Evolutionary conservation across 2,113 vertebrate species (phyloP).

Genomic region (Atherinomorus stipes): DNA sequence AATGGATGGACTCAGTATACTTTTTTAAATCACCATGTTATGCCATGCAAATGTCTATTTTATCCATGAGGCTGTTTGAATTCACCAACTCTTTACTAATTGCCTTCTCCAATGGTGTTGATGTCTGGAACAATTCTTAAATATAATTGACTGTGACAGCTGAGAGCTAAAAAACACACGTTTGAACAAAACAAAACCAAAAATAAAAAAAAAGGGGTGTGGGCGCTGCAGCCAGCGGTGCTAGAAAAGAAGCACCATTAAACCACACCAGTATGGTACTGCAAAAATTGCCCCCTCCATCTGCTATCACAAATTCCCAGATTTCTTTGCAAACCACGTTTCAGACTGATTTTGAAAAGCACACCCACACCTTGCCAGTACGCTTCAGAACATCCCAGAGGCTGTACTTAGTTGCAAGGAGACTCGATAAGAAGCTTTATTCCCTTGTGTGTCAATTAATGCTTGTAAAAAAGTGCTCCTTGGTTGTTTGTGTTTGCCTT

Average conservation of each 20-base stretch:
- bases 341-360: constrained; percentile 38
- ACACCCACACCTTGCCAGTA: constrained; percentile 62
- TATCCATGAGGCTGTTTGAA: not conserved
- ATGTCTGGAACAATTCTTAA: constrained; percentile 33
- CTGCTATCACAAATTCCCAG: constrained; percentile 4
- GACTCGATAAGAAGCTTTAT: constrained; percentile 60
- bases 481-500: constrained; percentile 50
- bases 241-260: constrained; percentile 6
- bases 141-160: constrained; percentile 22
- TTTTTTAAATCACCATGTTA: no score
- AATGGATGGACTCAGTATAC: constrained; percentile 1
- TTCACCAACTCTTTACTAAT: constrained; percentile 19
- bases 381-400: constrained; percentile 57
- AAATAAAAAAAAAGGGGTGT: not conserved
- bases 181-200: not conserved
- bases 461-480: constrained; percentile 51
- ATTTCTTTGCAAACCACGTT: constrained; percentile 33
- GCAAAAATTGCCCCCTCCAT: not conserved
- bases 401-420: constrained; percentile 51
- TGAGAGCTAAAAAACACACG: not conserved
- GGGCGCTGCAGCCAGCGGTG: constrained; percentile 4
- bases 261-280: constrained; percentile 6
- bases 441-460: constrained; percentile 77
- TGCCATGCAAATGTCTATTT: not conserved
- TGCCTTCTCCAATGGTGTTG: not conserved